Evolutionary conservation across 2,888 invertebrate genomes (phyloP).

Genomic region (Prenolepis imparis): DNA sequence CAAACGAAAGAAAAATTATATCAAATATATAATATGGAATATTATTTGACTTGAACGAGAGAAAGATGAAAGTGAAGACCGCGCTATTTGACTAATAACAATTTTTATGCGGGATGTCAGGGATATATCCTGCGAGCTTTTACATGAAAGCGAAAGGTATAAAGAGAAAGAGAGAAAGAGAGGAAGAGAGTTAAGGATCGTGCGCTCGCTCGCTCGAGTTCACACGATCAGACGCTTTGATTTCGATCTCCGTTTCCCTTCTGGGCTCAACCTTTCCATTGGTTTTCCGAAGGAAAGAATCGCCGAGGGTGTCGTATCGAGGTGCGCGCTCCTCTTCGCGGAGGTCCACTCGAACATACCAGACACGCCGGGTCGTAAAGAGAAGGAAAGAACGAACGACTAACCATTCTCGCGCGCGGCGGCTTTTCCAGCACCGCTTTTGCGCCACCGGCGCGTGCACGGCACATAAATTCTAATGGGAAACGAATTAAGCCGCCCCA

Average conservation of each 20-base stretch:
- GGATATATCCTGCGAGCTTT: constrained; percentile 38
- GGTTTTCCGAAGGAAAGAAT: constrained; percentile 54
- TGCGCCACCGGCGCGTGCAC: constrained; percentile 34
- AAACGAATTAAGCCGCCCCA: constrained; percentile 70
- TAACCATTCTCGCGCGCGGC: constrained; percentile 22
- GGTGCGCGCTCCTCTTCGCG: constrained; percentile 51
- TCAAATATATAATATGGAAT: background rate
- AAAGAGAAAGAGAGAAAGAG: too few species aligned
- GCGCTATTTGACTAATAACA: constrained; percentile 44
- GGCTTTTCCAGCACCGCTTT: constrained; percentile 46
- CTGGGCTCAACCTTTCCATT: constrained; percentile 53
- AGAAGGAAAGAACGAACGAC: constrained; percentile 6
- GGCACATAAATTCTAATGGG: constrained; percentile 72
- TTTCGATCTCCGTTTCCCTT: constrained; percentile 61
- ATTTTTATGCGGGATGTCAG: constrained; percentile 46
- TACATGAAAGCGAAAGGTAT: constrained; percentile 41
- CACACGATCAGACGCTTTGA: constrained; percentile 65
- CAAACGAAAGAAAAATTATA: background rate
- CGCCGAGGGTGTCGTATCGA: constrained; percentile 62
- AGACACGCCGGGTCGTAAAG: constrained; percentile 55
- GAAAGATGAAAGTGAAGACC: background rate
- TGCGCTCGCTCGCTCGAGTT: constrained; percentile 65
- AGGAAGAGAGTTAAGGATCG: constrained; percentile 29
- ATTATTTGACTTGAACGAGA: constrained; percentile 4
- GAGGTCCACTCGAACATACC: constrained; percentile 67